Percentiles rank a stretch among this genome's conserved stretches.
phyloP scores from a whole-genome alignment of 2,888 invertebrate genomes.

The Carterocephalus palaemon region DNA sequence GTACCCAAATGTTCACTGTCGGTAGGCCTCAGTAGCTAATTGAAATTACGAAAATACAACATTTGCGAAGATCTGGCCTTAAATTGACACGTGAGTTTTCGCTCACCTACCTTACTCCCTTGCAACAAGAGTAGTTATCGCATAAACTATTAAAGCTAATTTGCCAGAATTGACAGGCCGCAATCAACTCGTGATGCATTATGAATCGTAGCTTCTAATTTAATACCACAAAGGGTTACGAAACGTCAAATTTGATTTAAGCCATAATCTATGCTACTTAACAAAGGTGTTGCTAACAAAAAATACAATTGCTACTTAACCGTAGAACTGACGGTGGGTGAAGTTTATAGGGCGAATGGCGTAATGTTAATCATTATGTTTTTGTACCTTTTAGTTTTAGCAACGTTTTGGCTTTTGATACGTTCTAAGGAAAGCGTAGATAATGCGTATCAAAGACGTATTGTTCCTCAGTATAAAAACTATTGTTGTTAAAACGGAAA shows the following conservation, averaged over 20 bases:
- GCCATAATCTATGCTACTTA: slow-evolving; percentile 19
- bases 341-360: slow-evolving; percentile 3
- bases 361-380: slow-evolving; percentile 3
- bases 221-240: slow-evolving; percentile 33
- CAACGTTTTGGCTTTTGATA: neutral
- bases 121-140: slow-evolving; percentile 11
- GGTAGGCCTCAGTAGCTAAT: slow-evolving; percentile 8
- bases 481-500: no score
- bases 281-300: slow-evolving; percentile 20
- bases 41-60: slow-evolving; percentile 18
- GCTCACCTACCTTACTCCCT: slow-evolving; percentile 2
- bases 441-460: no score
- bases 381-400: neutral
- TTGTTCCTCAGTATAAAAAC: no score
- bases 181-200: slow-evolving; percentile 32
- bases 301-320: slow-evolving; percentile 11
- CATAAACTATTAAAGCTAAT: slow-evolving; percentile 4
- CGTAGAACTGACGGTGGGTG: slow-evolving; percentile 1
- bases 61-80: no score
- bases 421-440: no score
- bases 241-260: slow-evolving; percentile 28
- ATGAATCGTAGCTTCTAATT: slow-evolving; percentile 32
- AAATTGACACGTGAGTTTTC: no score
- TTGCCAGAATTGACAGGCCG: slow-evolving; percentile 27
- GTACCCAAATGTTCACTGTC: no score